phyloP scores from a whole-genome alignment of 2,797 vertebrate species.

The Sebastes matsubarae region DNA sequence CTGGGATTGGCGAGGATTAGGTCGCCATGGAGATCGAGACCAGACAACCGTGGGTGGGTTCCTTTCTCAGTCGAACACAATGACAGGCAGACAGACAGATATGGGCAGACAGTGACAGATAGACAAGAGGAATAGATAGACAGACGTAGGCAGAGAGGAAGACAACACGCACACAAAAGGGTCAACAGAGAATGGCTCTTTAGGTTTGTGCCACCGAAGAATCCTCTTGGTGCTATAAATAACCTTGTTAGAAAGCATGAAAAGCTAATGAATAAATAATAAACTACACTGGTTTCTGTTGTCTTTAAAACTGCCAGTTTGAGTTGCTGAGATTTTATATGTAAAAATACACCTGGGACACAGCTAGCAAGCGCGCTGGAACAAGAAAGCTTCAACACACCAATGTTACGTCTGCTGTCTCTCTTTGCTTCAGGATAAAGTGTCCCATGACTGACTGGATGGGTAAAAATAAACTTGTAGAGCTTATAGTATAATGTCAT shows the following conservation, averaged over 20 bases:
- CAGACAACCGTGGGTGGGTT: constrained; percentile 70
- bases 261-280: constrained; percentile 55
- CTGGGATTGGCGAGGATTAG: constrained; percentile 70
- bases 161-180: background rate
- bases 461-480: background rate
- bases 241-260: constrained; percentile 11
- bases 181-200: background rate
- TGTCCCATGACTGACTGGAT: background rate
- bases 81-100: constrained; percentile 55
- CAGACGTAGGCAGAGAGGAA: constrained; percentile 17
- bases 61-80: constrained; percentile 48
- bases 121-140: constrained; percentile 13
- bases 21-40: constrained; percentile 73
- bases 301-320: constrained; percentile 51
- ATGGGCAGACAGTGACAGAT: constrained; percentile 47
- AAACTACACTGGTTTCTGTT: constrained; percentile 39
- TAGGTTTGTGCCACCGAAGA: constrained; percentile 1
- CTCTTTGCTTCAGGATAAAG: background rate
- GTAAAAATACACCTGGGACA: constrained; percentile 45
- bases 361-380: background rate
- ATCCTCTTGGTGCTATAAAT: constrained; percentile 15
- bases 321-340: constrained; percentile 35
- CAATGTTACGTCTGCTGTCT: background rate
- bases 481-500: background rate
- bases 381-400: background rate